These are phyloP conservation scores for Engraulis encrasicolus DNA, from an alignment of 2,113 vertebrate genomes.

Conservation along the genomic window DNA sequence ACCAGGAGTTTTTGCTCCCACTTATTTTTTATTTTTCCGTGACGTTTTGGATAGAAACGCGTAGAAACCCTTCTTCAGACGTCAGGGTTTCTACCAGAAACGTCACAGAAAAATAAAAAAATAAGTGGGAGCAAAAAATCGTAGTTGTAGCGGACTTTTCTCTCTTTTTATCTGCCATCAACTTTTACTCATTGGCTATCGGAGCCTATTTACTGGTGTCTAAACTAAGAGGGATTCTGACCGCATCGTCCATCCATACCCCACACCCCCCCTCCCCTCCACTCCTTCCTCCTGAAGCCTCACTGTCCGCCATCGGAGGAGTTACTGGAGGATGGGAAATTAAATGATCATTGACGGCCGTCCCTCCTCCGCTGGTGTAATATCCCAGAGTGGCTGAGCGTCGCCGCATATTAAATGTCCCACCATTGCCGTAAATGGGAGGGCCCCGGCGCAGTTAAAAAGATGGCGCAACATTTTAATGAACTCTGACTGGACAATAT, in stretches of 20 bases:
- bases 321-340: slow-evolving; percentile 24
- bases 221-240: neutral
- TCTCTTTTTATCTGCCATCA: too few species aligned
- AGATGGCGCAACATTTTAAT: slow-evolving; percentile 41
- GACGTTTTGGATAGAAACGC: too few species aligned
- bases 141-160: too few species aligned
- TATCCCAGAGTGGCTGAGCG: neutral
- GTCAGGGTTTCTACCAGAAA: too few species aligned
- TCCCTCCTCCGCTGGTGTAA: neutral
- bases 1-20: too few species aligned
- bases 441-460: neutral
- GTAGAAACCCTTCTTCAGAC: too few species aligned
- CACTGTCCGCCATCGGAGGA: neutral
- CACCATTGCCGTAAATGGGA: neutral
- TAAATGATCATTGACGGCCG: neutral
- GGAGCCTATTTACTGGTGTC: slow-evolving; percentile 33
- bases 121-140: too few species aligned
- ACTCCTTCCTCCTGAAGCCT: neutral
- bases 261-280: neutral
- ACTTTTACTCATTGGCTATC: slow-evolving; percentile 33
- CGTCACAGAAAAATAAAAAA: too few species aligned
- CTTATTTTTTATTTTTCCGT: too few species aligned
- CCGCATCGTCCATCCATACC: neutral
- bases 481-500: slow-evolving; percentile 42
- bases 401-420: neutral